phyloP scores from a whole-genome alignment of 2,797 vertebrate genomes.

The Dendrocincla fuliginosa region DNA sequence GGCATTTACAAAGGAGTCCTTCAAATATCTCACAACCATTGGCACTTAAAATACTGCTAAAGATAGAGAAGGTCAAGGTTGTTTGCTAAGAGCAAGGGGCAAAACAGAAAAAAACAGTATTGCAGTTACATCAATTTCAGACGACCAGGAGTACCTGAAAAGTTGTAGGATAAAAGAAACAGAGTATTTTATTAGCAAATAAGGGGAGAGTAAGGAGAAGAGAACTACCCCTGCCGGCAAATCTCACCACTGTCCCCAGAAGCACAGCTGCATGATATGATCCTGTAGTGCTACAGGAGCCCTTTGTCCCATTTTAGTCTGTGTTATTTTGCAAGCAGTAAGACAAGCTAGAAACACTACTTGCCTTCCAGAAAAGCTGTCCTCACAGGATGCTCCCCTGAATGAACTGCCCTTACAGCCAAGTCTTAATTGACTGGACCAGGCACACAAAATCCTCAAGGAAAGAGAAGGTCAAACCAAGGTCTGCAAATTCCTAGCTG shows the following conservation, averaged over 20 bases:
- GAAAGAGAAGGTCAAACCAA: slow-evolving; percentile 19
- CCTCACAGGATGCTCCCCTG: not conserved
- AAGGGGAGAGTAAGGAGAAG: not conserved
- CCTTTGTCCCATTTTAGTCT: not conserved
- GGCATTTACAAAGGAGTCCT: not conserved
- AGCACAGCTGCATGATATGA: not conserved
- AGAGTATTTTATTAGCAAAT: not conserved
- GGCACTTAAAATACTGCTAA: not conserved
- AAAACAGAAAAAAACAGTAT: not conserved
- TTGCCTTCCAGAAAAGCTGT: not conserved
- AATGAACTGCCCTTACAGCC: not conserved
- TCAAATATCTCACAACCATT: not conserved
- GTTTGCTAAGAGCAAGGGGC: not conserved
- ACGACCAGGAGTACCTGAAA: not conserved
- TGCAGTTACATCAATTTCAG: not conserved
- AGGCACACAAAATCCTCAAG: not conserved
- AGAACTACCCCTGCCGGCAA: not conserved
- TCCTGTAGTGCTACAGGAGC: not conserved
- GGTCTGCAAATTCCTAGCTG: not conserved
- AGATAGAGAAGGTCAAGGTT: not conserved
- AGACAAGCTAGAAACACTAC: not conserved
- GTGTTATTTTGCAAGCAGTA: not conserved
- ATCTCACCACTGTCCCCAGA: not conserved
- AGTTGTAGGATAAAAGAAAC: not conserved
- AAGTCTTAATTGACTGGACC: not conserved